Base-by-base conservation (phyloP, 1,140 invertebrate species). In the Philopotamus ludificatus region DNA sequence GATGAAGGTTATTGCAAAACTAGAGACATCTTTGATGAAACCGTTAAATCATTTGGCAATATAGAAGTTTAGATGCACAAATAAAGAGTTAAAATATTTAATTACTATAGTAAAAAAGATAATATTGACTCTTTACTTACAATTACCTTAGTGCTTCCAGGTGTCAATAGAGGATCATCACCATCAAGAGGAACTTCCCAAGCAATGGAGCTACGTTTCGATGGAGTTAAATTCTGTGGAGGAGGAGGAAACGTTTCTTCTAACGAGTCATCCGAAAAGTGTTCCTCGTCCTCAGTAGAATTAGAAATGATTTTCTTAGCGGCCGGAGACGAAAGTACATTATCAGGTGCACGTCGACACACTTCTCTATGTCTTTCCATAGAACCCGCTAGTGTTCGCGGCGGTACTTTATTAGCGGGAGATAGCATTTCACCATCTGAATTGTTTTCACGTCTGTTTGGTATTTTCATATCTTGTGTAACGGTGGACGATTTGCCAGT, bases 261-360 rank as follows among this genome's bases (percentile, higher is more conserved):
- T 49, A 92, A 73, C 2, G 89, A 92, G 74, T 92, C 90, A 74
- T 92, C 90, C 3, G 90, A 92, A 74, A 92, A 92, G 65, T 87
- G 85, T 66, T 88, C 87, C 68, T 84, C 84, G 68, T 90, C 87
- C 61, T 88, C 87, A 60, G 70, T 71, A 39, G 71, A 73, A 63
- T 67, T 74, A 23, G 72, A 73, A 70, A 71, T 74, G 79, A 72
- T 81, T 77, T 71, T 79, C 74, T 74, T 82, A 74, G 59, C 74
- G 12, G 57, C 65, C 49, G 25, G 50, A 50, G 66, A 72, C 58
- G 73, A 73, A 70, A 74, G 74, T 12, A 76, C 59, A 61, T 77
- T 76, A 74, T 81, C 77, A 71, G 74, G 71, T 63, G 79, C 79
- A 71, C 77, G 77, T 72, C 89, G 84, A 71, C 87, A 84, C 54